Base-by-base conservation (phyloP, 2,797 vertebrate species). In the Hemitrygon akajei region DNA sequence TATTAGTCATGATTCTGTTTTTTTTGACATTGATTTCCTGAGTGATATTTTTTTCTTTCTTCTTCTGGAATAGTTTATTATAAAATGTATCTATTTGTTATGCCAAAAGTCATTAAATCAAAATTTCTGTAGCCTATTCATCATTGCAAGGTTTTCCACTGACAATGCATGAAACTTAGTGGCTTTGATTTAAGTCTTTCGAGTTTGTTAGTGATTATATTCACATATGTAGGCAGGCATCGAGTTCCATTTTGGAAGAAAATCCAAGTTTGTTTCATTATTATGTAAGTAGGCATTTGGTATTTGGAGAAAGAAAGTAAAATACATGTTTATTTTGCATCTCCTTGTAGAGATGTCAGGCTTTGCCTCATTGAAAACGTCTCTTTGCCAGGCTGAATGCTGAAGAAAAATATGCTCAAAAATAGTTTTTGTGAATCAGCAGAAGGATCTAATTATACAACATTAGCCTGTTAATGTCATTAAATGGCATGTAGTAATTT, bases 11-110 rank as follows among this genome's bases (percentile, higher is more conserved):
- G 12, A 40, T 56, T 71, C 71, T 92, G 22, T 56, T 75, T 56
- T 47, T 76, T 73, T 71, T 76, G 91, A 93, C 40, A 47, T n/a
- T 93, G 40, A 73, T 92, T 75, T 92, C 91, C 69, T 93, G 91
- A 93, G 91, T 93, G 91, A 93, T 40, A n/a, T 91, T 10, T 30
- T 47, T 76, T 37, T 30, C 91, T 56, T 93, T 73, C 37, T 18
- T 75, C 71, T 73, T 93, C 69, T 0, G 18, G 30, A 87, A 34
- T 66, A 30, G 30, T 89, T 89, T 89, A 18, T 22, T 37, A 20
- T n/a, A 89, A 34, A 73, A 73, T 73, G 71, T 73, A 66, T 66
- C 14, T 14, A 27, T 84, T 58, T 27, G 47, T 12, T 60, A 27
- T 56, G 27, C 10, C 4, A 47, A 25, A 25, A 86, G 56, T n/a